A percentile compares a stretch with the other conserved stretches of the same genome.
Conservation (phyloP, 1,140 invertebrate species). For the Eufriesea mexicana region DNA sequence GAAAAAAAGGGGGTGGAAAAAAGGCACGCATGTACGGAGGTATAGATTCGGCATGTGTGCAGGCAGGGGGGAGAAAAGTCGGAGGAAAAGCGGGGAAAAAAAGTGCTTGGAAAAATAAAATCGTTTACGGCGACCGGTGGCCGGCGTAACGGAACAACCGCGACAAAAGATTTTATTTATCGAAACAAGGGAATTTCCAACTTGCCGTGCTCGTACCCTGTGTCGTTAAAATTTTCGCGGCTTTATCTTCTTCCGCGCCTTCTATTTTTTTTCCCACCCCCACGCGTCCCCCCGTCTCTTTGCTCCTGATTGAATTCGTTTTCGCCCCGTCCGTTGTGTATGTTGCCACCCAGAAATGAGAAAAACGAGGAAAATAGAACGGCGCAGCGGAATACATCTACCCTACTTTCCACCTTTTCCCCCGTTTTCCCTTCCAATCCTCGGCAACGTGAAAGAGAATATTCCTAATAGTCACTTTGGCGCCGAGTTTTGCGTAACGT, state of each 20-base stretch:
- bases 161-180: constrained; percentile 40
- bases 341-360: not conserved
- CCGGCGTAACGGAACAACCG: not conserved
- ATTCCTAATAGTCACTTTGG: too few relatives aligned
- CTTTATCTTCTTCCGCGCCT: not conserved
- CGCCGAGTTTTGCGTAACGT: too few relatives aligned
- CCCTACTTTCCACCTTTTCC: too few relatives aligned
- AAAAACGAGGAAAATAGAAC: not conserved
- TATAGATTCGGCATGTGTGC: not conserved
- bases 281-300: not conserved
- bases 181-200: constrained; percentile 10
- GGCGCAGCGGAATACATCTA: not conserved
- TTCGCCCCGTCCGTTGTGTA: not conserved
- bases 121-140: not conserved
- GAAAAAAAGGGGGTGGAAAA: not conserved
- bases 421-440: too few relatives aligned
- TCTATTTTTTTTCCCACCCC: too few relatives aligned
- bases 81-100: not conserved
- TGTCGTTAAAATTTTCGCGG: constrained; percentile 21
- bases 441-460: too few relatives aligned
- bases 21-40: not conserved
- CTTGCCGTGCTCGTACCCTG: not conserved
- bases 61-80: not conserved
- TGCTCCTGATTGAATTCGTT: not conserved
- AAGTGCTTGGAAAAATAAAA: constrained; percentile 17